Percentiles rank a stretch among this genome's conserved stretches.
phyloP scores from a whole-genome alignment of 1,140 invertebrate species.

The Parasteatoda tepidariorum region DNA sequence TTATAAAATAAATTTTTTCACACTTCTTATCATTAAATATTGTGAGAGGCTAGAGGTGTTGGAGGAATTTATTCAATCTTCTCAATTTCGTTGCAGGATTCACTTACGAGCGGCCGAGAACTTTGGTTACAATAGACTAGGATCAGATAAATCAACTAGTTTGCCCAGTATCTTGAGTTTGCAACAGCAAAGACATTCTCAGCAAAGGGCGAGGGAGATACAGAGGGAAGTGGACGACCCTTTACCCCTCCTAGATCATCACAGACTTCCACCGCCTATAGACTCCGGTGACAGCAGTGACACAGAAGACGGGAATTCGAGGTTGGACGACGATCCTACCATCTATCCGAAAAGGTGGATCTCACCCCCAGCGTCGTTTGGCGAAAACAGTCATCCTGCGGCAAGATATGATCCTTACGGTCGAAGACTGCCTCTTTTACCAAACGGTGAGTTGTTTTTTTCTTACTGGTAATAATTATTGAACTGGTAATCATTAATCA shows the following conservation, averaged over 20 bases:
- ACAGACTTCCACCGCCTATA: conserved; percentile 23
- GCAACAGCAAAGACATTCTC: conserved; percentile 12
- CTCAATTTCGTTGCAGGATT: conserved; percentile 5
- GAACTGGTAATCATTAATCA: too few relatives aligned
- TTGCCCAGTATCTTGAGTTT: conserved; percentile 36
- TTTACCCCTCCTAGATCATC: conserved; percentile 25
- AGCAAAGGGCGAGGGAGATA: background rate
- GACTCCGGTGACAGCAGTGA: conserved; percentile 31
- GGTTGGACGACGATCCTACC: conserved; percentile 15
- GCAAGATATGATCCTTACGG: conserved; percentile 58
- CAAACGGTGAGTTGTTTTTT: conserved; percentile 53
- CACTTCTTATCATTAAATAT: too few relatives aligned
- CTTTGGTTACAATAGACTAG: conserved; percentile 9
- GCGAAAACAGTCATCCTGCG: conserved; percentile 41
- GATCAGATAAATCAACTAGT: conserved; percentile 48
- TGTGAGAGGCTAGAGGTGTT: too few relatives aligned
- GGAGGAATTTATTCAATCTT: too few relatives aligned
- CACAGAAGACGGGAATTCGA: conserved; percentile 8
- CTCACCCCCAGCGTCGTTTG: conserved; percentile 49
- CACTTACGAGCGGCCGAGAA: conserved; percentile 48
- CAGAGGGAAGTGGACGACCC: background rate
- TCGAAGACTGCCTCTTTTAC: conserved; percentile 47
- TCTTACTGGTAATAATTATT: too few relatives aligned
- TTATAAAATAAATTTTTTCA: too few relatives aligned
- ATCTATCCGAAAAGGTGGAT: conserved; percentile 49